Evolutionary conservation across 2,113 vertebrate species (phyloP).

Genomic region (Gymnorhina tibicen): DNA sequence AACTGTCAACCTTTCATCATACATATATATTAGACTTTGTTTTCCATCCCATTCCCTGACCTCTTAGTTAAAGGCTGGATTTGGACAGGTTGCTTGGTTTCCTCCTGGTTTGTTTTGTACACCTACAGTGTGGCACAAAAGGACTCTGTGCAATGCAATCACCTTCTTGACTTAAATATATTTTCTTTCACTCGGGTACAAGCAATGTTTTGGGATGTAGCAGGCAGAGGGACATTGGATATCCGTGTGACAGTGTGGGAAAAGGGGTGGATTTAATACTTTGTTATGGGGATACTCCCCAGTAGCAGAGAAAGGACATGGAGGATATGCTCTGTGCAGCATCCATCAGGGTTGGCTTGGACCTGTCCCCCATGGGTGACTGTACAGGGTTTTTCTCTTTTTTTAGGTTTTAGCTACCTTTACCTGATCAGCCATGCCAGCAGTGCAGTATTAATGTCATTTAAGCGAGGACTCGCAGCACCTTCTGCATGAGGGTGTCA

Average conservation of each 20-base stretch:
- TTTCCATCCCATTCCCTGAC: not conserved
- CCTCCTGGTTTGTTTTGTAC: not conserved
- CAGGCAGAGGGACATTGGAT: not conserved
- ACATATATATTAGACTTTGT: not conserved
- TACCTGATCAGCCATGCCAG: fast-evolving
- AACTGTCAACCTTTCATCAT: not conserved
- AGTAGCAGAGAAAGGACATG: not conserved
- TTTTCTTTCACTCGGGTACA: not conserved
- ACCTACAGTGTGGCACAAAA: not conserved
- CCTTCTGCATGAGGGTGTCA: not conserved
- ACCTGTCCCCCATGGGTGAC: not conserved
- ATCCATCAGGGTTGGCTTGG: not conserved
- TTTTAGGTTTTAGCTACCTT: not conserved
- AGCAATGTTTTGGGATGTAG: not conserved
- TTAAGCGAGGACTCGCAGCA: not conserved
- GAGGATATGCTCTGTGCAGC: not conserved
- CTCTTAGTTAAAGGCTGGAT: not conserved
- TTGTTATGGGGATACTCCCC: not conserved
- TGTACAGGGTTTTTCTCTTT: not conserved
- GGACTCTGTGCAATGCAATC: not conserved
- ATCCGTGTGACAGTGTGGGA: not conserved
- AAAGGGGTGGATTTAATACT: not conserved
- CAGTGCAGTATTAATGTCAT: not conserved
- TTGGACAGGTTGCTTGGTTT: not conserved
- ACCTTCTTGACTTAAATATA: fast-evolving